Base-by-base conservation (phyloP, 2,113 vertebrate species). In the Pygoscelis antarcticus region DNA sequence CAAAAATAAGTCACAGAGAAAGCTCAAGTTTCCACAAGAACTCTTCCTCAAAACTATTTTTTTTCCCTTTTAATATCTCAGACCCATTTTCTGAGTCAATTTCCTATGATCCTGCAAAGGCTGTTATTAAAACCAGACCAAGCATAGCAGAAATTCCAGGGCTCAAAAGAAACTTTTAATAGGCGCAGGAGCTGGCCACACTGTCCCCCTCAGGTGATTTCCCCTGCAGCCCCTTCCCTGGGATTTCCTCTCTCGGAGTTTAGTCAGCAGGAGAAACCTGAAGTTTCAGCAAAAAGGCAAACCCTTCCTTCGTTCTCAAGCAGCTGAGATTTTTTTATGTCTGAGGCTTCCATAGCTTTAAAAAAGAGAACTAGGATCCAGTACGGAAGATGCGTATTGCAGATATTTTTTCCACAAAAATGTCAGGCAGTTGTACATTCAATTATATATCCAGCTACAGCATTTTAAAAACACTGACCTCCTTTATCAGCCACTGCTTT, bases 111-210 rank as follows among this genome's bases (percentile, higher is more conserved):
- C 95, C 97, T 97, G 96, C 60, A 38, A 98, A 97, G 96, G 95
- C 93, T 96, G 96, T 98, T 98, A 98, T 98, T 98, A 97, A 98
- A 98, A 98, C 96, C 98, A 98, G 98, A 97, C 97, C 87, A 64
- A 92, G 90, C 72, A 42, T 71, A 96, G 97, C 96, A 97, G 96
- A 97, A 98, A 97, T 95, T 97, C 97, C 98, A 96, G 92, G 95
- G 97, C 97, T 97, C 94, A 83, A 93, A 95, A 93, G 90, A 55
- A 93, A 93, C 69, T 55, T 94, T 96, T 95, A 97, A 88, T 68
- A 96, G 97, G 95, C 22, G 0, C 70, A 83, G 91, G 95, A 94
- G 93, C 83, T 36, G 47, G 89, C 94, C 85, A 75, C 86, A 68
- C 89, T 75, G 93, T 92, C 87, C 93, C 96, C 92, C 97, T 96